Evolutionary conservation across 2,113 vertebrate species (phyloP).

Genomic region (Balaeniceps rex): DNA sequence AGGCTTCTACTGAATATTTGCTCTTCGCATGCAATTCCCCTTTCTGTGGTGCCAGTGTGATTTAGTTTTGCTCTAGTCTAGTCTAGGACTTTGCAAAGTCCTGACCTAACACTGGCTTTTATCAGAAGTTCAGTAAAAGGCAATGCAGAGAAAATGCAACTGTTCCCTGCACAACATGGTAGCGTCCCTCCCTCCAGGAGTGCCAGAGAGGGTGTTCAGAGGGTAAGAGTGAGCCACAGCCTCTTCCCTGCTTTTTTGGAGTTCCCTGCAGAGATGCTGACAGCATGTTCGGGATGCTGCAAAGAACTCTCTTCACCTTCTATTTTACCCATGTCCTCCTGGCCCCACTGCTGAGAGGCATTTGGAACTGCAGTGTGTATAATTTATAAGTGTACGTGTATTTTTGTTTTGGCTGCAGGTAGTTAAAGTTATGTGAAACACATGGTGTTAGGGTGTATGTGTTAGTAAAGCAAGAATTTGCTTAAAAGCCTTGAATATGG

Average conservation of each 20-base stretch:
- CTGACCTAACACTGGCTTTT: neutral
- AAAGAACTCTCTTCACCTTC: neutral
- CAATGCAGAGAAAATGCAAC: neutral
- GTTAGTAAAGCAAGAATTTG: neutral
- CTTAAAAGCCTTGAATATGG: neutral
- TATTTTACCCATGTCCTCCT: neutral
- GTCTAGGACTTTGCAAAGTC: no score
- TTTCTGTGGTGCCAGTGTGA: neutral
- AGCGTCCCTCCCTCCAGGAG: neutral
- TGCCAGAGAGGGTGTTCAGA: neutral
- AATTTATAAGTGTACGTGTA: neutral
- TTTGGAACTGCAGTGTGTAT: neutral
- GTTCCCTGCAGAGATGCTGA: neutral
- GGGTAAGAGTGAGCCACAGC: neutral
- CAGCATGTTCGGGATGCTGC: neutral
- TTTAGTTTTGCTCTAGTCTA: neutral
- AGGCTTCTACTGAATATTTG: neutral
- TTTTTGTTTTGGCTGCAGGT: neutral
- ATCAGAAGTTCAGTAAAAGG: neutral
- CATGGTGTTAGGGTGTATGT: neutral
- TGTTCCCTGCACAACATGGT: neutral
- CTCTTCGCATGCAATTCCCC: neutral
- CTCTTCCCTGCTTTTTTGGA: neutral
- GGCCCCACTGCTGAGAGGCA: neutral
- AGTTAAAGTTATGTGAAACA: neutral